Conservation (phyloP, 2,113 vertebrate genomes). For the Mirza zaza region DNA sequence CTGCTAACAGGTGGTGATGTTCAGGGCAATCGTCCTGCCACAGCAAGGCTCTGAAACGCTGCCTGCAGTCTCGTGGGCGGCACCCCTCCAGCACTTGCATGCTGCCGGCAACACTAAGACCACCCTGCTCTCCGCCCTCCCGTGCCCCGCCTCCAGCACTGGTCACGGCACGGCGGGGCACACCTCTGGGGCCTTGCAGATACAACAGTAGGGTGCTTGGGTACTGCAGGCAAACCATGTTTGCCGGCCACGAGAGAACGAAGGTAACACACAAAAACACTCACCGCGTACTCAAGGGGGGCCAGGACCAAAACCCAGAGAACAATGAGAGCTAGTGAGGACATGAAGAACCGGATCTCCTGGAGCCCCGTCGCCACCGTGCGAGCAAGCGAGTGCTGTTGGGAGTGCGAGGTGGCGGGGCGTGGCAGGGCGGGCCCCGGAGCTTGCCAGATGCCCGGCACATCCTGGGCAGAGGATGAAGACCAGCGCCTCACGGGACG, state of each 20-base stretch:
- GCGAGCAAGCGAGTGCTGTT: rapidly evolving
- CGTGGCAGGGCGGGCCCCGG: background rate
- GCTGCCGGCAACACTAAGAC: too few relatives aligned
- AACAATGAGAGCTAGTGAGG: background rate
- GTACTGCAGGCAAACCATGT: background rate
- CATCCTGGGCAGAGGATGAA: background rate
- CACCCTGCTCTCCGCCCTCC: background rate
- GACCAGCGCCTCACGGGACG: background rate
- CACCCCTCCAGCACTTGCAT: background rate
- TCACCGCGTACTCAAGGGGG: background rate
- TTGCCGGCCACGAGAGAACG: rapidly evolving
- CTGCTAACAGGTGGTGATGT: background rate
- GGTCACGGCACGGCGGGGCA: background rate
- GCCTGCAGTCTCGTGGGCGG: background rate
- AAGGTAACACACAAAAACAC: background rate
- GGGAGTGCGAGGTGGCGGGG: background rate
- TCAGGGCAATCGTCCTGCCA: rapidly evolving
- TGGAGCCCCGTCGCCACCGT: background rate
- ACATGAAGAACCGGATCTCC: background rate
- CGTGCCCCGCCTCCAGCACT: rapidly evolving
- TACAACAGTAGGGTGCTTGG: background rate
- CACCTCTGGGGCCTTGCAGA: too few relatives aligned
- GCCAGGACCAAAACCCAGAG: background rate
- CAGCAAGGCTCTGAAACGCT: too few relatives aligned
- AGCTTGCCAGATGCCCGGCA: background rate